Evolutionary conservation across 2,888 invertebrate genomes (phyloP).

Genomic region (Margaritifera margaritifera): DNA sequence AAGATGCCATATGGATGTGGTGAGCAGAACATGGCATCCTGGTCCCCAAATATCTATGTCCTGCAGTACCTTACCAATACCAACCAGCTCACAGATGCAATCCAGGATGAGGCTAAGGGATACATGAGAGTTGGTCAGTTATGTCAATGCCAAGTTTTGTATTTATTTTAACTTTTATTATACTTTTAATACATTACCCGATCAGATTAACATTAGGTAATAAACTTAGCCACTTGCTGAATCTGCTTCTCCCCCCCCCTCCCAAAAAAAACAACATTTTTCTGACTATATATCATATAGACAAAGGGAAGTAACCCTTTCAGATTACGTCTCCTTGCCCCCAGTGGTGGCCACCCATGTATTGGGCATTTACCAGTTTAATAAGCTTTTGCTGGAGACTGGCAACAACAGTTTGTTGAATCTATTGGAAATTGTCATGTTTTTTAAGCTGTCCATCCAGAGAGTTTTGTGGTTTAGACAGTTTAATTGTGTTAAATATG

Average conservation of each 20-base stretch:
- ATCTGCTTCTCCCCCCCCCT: background rate
- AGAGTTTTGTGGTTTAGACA: no score
- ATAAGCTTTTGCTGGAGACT: no score
- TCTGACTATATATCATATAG: no score
- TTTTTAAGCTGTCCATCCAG: no score
- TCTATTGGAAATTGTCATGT: no score
- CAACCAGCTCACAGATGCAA: conserved; percentile 75
- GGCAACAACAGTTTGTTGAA: no score
- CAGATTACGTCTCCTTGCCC: no score
- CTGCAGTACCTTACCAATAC: conserved; percentile 78
- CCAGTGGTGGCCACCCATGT: no score
- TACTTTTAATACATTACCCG: background rate
- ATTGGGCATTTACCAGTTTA: no score
- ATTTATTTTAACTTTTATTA: background rate
- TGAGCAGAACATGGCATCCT: conserved; percentile 86
- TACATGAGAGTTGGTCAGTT: conserved; percentile 77
- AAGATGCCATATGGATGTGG: conserved; percentile 85
- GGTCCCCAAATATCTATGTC: conserved; percentile 83
- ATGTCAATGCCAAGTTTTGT: background rate
- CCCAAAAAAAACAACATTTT: no score
- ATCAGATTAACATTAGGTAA: background rate
- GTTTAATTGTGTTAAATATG: no score
- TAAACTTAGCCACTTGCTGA: background rate
- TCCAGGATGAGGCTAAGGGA: conserved; percentile 76
- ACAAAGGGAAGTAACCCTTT: no score